A percentile compares a stretch with the other conserved stretches of the same genome.
Conservation (phyloP, 2,797 vertebrate species). For the Hydrophis major region DNA sequence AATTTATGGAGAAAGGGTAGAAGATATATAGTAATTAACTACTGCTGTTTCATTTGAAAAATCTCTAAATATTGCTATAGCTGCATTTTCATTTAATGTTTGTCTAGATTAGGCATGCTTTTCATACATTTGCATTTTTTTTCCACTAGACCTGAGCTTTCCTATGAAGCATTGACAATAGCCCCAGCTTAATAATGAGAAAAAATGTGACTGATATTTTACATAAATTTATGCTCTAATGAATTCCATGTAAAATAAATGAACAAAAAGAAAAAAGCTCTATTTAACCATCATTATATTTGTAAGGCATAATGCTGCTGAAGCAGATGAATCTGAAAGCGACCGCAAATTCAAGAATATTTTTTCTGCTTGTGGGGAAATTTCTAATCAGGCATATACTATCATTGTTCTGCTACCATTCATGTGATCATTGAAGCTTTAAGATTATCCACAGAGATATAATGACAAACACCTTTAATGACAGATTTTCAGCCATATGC, state of each 20-base stretch:
- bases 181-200: neutral
- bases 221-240: neutral
- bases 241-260: constrained; percentile 2
- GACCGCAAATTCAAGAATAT: neutral
- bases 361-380: constrained; percentile 30
- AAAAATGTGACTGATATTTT: neutral
- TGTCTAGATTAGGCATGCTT: neutral
- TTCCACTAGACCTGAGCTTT: neutral
- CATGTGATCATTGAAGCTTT: constrained; percentile 7
- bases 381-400: neutral
- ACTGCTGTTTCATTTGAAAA: neutral
- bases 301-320: neutral
- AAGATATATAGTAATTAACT: neutral
- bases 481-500: constrained; percentile 28
- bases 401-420: constrained; percentile 31
- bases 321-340: constrained; percentile 19
- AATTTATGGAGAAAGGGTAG: neutral
- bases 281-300: neutral
- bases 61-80: neutral
- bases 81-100: neutral
- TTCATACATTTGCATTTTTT: neutral
- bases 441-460: constrained; percentile 35
- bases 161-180: neutral
- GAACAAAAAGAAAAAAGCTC: neutral
- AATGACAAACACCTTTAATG: constrained; percentile 38